Base-by-base conservation (phyloP, 1,140 invertebrate species). In the Goniozus legneri region DNA sequence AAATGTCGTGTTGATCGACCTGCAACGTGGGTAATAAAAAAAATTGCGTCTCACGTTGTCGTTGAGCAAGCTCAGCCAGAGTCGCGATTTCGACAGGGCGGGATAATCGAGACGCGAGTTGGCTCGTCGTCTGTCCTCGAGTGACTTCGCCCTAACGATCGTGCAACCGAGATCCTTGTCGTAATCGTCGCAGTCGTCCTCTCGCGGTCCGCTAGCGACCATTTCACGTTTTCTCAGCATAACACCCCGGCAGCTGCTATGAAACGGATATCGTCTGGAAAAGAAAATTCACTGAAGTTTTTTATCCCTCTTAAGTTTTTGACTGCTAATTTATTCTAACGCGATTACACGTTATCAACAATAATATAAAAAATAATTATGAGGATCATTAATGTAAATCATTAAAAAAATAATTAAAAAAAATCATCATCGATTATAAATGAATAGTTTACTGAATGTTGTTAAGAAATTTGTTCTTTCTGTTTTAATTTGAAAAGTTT, bases 181-280 rank as follows among this genome's bases (percentile, higher is more conserved):
- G 16, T 42, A 52, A 27, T 53, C 47, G 10, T 58, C 56, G 12
- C 54, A 52, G 12, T 22, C 39, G 16, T 27, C 14, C 12, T 12
- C 30, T 8, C 45, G 49, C 2, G 34, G 10, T 10, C 15, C 13
- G 31, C 8, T 35, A 10, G 50, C 32, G 7, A 42, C 24, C 45
- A 61, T 57, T 20, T 55, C 53, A 3, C 62, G 64, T 47, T 65
- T 68, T 20, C 48, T 60, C 22, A 55, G 54, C 57, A 64, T 62
- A 10, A 45, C 43, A 40, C 65, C 65, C 57, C 65, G 58, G 31
- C 65, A 68, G 3, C 48, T 33, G 16, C 40, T 50, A 27, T 68
- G 50, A 24, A 40, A 68, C 0, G 65, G 65, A 19, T 54, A 52
- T 19, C 33, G 22, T 34, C 65, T 68, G 37, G 1, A 59, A 60